Evolutionary conservation across 2,113 vertebrate genomes (phyloP).

Genomic region (Theristicus caerulescens): DNA sequence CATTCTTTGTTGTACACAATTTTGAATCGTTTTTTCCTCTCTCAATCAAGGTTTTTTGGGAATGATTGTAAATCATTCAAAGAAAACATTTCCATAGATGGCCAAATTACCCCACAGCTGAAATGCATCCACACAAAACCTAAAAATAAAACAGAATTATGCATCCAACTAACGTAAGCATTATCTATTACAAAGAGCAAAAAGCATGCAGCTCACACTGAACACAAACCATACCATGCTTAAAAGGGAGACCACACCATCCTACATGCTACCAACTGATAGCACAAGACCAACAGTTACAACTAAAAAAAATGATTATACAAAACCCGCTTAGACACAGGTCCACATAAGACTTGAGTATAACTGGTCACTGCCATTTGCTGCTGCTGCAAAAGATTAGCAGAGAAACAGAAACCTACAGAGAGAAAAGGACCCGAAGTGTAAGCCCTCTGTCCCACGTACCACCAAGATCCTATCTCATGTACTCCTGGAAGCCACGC

Average conservation of each 20-base stretch:
- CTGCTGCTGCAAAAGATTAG: neutral
- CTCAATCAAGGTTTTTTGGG: neutral
- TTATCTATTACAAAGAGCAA: constrained; percentile 30
- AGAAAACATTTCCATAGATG: constrained; percentile 27
- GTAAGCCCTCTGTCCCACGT: neutral
- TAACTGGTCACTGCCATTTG: neutral
- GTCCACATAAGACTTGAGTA: neutral
- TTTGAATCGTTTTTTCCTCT: neutral
- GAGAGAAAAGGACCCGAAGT: neutral
- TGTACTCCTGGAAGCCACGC: neutral
- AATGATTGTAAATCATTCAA: neutral
- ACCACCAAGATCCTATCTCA: neutral
- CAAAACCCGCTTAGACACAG: neutral
- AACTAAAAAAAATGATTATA: neutral
- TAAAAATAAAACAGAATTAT: constrained; percentile 48
- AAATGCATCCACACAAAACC: neutral
- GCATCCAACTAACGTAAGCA: neutral
- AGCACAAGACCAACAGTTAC: neutral
- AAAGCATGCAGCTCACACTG: neutral
- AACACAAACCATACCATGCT: neutral
- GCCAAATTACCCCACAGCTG: neutral
- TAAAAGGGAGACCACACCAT: neutral
- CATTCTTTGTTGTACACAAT: neutral
- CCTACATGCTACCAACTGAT: neutral
- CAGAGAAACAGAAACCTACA: neutral